Base-by-base conservation (phyloP, 2,888 invertebrate genomes). In the Oscheius sp. region DNA sequence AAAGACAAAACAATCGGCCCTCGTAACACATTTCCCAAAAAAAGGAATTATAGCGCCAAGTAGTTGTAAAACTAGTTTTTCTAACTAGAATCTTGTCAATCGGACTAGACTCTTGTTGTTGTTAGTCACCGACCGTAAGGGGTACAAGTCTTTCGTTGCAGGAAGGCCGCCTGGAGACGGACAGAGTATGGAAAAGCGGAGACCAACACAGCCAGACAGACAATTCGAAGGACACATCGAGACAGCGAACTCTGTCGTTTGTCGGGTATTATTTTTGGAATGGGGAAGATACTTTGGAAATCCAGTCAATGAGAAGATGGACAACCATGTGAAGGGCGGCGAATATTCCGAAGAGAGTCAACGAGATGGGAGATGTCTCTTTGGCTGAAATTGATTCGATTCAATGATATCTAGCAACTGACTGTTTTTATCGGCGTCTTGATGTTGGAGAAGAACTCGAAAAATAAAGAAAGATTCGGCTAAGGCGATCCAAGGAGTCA, bases 381-480 rank as follows among this genome's bases (percentile, higher is more conserved):
- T 45, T 61, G 61, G 16, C 61, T 61, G 21, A 61, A 61, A 21
- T 7, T 1, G 25, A 27, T n/a, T 13, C 21, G 1, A 1, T 16
- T 7, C 21, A 12, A n/a, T 13, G n/a, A 18, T 16, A 29, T 9
- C n/a, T 3, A 1, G 1, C 13, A 12, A 43, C 45, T 61, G 18
- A 61, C 61, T 41, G 6, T n/a, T n/a, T 18, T 45, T 61, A 45
- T 61, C 61, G 9, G 45, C 45, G 21, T 61, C 61, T 41, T 61
- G 61, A 21, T 61, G 61, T 12, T 43, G 35, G 2, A 61, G 43
- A 16, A 61, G 21, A 25, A 61, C 25, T 13, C 61, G 45, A n/a
- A 61, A 61, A 1, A 41, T 7, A n/a, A 41, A 61, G 25, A 61
- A 61, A 13, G 61, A 41, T n/a, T 61, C 61, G 21, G 45, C 41